Conservation (phyloP, 2,113 vertebrate genomes). For the Aphelocoma coerulescens region DNA sequence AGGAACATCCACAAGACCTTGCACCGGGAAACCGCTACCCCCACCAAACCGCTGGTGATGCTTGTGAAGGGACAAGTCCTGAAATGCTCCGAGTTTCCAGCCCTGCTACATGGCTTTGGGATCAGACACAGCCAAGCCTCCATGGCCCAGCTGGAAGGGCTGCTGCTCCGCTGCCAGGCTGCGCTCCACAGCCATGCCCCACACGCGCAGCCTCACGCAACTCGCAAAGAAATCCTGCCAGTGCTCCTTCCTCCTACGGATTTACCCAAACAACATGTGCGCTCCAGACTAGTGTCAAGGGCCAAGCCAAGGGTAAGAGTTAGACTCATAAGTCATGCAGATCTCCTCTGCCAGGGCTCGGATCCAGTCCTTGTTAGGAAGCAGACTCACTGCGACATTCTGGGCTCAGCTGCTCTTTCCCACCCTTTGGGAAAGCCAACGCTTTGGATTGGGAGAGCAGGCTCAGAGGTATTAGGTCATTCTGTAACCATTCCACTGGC, state of each 20-base stretch:
- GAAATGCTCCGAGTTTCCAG: accelerated
- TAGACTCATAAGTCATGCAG: not conserved
- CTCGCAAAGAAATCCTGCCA: not conserved
- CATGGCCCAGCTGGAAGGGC: accelerated
- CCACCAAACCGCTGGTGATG: too few relatives aligned
- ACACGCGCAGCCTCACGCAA: not conserved
- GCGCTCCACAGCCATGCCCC: accelerated
- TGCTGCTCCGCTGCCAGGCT: accelerated
- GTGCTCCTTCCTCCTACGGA: not conserved
- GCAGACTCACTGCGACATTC: not conserved
- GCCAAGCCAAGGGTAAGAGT: constrained; percentile 12
- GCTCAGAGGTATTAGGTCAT: not conserved
- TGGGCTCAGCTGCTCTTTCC: not conserved
- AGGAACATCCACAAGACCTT: not conserved
- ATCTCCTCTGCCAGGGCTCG: constrained; percentile 20
- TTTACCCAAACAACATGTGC: constrained; percentile 16
- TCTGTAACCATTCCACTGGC: not conserved
- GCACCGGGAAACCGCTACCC: not conserved
- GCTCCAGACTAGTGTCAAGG: constrained; percentile 15
- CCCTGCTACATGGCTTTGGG: accelerated
- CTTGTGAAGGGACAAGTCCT: not conserved
- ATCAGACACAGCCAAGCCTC: not conserved
- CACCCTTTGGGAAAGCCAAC: not conserved
- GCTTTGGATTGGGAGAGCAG: not conserved
- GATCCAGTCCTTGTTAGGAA: constrained; percentile 59